Conservation (phyloP, 2,888 invertebrate species). For the Pseudococcus longispinus region DNA sequence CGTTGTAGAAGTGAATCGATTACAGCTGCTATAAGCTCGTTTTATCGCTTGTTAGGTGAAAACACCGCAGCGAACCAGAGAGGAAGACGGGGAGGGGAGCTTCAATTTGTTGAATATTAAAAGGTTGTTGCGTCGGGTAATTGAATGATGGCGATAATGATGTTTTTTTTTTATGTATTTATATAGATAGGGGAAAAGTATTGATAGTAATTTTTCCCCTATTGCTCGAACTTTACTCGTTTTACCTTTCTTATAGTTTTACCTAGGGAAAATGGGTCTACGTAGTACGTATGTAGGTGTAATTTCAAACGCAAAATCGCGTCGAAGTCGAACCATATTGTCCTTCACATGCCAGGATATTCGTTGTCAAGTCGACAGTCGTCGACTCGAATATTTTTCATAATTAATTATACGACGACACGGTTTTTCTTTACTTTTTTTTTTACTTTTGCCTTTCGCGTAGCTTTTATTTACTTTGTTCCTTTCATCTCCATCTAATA, state of each 20-base stretch:
- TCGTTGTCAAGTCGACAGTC: neutral
- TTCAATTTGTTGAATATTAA: neutral
- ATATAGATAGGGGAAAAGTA: neutral
- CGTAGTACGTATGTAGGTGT: neutral
- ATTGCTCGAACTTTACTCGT: neutral
- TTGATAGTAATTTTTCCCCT: neutral
- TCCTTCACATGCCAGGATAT: neutral
- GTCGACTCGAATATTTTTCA: neutral
- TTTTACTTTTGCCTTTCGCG: neutral
- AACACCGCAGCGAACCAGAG: neutral
- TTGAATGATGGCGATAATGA: neutral
- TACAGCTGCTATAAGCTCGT: neutral
- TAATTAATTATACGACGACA: slow-evolving; percentile 8
- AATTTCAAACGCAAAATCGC: neutral
- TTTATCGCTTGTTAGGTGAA: neutral
- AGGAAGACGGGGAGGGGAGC: neutral
- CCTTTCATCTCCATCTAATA: neutral
- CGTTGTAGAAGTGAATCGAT: neutral
- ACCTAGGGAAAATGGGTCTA: neutral
- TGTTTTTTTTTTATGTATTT: neutral
- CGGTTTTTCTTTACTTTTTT: neutral
- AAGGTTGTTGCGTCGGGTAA: neutral
- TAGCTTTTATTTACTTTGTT: neutral
- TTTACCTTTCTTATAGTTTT: neutral
- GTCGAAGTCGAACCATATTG: too few species aligned